Conservation (phyloP, 1,140 invertebrate genomes). For the Hylyphantes graminicola region DNA sequence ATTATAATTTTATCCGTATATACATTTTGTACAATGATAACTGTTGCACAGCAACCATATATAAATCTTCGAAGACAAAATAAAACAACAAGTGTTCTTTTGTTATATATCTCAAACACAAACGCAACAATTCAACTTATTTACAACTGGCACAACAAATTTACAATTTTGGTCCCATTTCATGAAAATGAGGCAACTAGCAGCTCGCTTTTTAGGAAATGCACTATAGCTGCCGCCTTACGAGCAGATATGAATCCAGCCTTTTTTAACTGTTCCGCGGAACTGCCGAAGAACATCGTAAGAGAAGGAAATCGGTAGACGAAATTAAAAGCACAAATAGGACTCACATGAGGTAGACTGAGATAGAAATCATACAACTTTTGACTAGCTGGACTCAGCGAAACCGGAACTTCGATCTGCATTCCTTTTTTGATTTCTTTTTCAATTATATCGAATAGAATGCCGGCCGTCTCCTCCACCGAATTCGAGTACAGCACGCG, state of each 20-base stretch:
- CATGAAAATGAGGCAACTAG: constrained; percentile 21
- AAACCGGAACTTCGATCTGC: constrained; percentile 25
- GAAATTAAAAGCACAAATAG: constrained; percentile 45
- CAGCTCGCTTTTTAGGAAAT: constrained; percentile 23
- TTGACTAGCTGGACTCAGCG: constrained; percentile 2
- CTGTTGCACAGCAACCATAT: too few relatives aligned
- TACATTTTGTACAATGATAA: too few relatives aligned
- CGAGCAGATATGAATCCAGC: constrained; percentile 32
- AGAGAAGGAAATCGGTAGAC: constrained; percentile 40
- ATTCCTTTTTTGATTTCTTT: constrained; percentile 20
- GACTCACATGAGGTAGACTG: constrained; percentile 41
- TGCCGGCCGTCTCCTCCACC: neutral
- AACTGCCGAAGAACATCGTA: constrained; percentile 27
- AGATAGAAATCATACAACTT: constrained; percentile 48
- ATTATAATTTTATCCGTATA: too few relatives aligned
- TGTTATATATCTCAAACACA: neutral
- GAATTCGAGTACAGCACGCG: constrained; percentile 39
- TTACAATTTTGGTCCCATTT: neutral
- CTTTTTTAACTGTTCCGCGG: constrained; percentile 34
- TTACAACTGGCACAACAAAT: neutral
- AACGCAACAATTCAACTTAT: neutral
- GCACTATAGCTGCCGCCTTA: constrained; percentile 24
- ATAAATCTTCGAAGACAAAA: too few relatives aligned
- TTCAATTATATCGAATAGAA: constrained; percentile 20
- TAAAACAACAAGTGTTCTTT: neutral